These are phyloP conservation scores for Cremastinae sp. DNA, from an alignment of 2,888 invertebrate genomes.

Conservation along the genomic window DNA sequence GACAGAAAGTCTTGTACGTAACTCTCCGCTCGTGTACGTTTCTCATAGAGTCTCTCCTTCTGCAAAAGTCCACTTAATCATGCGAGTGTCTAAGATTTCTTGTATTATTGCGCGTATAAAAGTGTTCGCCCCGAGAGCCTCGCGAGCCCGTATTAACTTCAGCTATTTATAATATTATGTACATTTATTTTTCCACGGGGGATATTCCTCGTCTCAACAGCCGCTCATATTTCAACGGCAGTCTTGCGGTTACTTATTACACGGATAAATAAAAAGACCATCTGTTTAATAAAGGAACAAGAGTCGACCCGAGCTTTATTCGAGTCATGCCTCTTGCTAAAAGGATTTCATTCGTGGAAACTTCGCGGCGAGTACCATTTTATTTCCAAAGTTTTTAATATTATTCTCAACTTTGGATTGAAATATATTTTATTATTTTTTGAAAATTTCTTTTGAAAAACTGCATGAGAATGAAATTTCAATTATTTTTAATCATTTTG, in stretches of 20 bases:
- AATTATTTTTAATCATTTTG: too few relatives aligned
- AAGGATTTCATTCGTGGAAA: neutral
- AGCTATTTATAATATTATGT: slow-evolving; percentile 16
- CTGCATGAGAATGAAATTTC: too few relatives aligned
- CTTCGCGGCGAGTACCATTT: too few relatives aligned
- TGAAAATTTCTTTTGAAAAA: too few relatives aligned
- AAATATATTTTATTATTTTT: too few relatives aligned
- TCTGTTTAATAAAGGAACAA: neutral
- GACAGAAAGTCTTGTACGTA: slow-evolving; percentile 48
- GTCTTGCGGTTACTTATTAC: neutral
- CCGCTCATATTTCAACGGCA: neutral
- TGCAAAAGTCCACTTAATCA: slow-evolving; percentile 53
- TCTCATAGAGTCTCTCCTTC: slow-evolving; percentile 48
- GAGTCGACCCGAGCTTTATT: neutral
- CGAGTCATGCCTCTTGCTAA: neutral
- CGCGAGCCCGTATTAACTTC: slow-evolving; percentile 33
- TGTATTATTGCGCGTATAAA: slow-evolving; percentile 54
- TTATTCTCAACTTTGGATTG: too few relatives aligned
- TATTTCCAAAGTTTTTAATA: too few relatives aligned
- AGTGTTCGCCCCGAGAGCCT: slow-evolving; percentile 19
- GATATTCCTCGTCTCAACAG: slow-evolving; percentile 7
- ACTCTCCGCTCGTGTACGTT: slow-evolving; percentile 39
- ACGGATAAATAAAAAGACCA: neutral
- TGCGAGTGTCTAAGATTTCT: slow-evolving; percentile 54
- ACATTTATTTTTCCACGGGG: neutral